Conservation (phyloP, 2,797 vertebrate genomes). For the Eulemur coronatus region DNA sequence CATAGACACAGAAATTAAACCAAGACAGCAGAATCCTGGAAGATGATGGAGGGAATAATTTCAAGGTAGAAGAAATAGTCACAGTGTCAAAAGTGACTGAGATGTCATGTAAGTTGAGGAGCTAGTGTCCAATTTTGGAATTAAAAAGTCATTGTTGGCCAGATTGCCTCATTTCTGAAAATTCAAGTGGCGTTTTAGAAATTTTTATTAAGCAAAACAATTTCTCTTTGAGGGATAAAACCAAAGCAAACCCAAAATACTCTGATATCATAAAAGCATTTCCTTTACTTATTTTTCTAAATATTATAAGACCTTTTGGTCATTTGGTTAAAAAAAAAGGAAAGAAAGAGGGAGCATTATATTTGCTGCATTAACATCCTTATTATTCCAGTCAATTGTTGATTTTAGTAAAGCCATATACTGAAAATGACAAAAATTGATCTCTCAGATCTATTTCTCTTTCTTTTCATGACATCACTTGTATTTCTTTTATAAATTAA, state of each 20-base stretch:
- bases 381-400: not conserved
- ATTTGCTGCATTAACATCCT: not conserved
- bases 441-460: not conserved
- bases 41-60: not conserved
- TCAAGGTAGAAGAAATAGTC: not conserved
- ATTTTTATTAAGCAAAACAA: not conserved
- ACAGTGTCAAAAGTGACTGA: not conserved
- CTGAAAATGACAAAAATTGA: not conserved
- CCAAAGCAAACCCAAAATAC: not conserved
- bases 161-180: not conserved
- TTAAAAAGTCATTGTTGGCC: not conserved
- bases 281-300: not conserved
- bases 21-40: not conserved
- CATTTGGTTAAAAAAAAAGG: not conserved
- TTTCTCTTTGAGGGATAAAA: conserved; percentile 16
- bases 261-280: not conserved
- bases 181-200: not conserved
- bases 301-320: not conserved
- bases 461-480: not conserved
- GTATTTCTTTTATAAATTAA: conserved; percentile 18
- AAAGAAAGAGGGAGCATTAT: not conserved
- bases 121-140: not conserved
- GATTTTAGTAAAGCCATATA: not conserved
- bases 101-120: not conserved
- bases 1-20: not conserved